Base-by-base conservation (phyloP, 2,888 invertebrate species). In the Unio delphinus region DNA sequence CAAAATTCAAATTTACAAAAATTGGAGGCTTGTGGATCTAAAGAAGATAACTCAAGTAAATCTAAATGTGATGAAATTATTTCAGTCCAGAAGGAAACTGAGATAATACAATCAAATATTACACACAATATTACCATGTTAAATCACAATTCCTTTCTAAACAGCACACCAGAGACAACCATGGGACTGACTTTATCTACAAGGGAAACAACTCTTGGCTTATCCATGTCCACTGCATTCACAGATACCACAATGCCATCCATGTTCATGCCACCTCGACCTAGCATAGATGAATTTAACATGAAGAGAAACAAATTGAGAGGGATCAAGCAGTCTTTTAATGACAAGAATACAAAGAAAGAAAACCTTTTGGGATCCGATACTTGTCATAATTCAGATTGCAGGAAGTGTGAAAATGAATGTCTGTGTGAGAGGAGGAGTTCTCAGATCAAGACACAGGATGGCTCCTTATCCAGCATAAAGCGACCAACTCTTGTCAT, bases 251-350 rank as follows among this genome's bases (percentile, higher is more conserved):
- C 77, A 23, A 68, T 79, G 69, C 73, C 75, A 1, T 75, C 77
- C 7, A 61, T 80, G 18, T 62, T 73, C 26, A 23, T 68, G 17
- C 70, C 74, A 11, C 74, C 75, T 1, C 65, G 82, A 34, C 77
- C 68, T 34, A 83, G 83, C 65, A 80, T 83, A 61, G 80, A 82
- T 70, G 82, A 83, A 67, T 83, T 83, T 64, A 80, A 72, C 55
- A 23, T 69, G 4, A 11, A 63, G 28, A 64, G 30, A n/a, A 69
- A 71, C 30, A 68, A 69, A 64, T 55, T 55, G n/a, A 69, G 63
- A 45, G 30, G 55, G 11, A 61, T 17, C 17, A 68, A 70, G n/a
- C 60, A 61, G 28, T 55, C 69, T 55, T 63, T 65, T 18, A 45
- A 45, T 45, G 11, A 45, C 45, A 45, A 45, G 45, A 45, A 45